Evolutionary conservation across 2,888 invertebrate genomes (phyloP).

Genomic region (Agriopis aurantiaria): DNA sequence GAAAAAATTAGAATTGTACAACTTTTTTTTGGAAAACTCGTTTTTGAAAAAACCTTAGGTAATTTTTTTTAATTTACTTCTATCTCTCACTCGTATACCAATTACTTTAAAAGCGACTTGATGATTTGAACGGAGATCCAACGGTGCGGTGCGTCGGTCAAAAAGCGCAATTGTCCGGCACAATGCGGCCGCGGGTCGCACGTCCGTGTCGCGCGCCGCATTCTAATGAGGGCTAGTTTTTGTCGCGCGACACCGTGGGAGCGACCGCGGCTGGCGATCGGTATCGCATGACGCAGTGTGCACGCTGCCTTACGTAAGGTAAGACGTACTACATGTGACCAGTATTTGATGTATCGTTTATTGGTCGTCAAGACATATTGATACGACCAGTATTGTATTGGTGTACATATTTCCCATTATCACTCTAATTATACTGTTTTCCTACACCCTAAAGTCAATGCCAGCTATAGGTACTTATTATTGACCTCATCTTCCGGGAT

Average conservation of each 20-base stretch:
- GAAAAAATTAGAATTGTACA: too few species aligned
- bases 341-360: too few species aligned
- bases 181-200: conserved; percentile 57
- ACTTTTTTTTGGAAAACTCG: too few species aligned
- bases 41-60: too few species aligned
- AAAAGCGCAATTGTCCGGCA: conserved; percentile 61
- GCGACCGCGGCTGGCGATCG: conserved; percentile 59
- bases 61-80: too few species aligned
- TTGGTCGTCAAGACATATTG: too few species aligned
- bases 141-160: conserved; percentile 50
- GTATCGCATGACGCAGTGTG: conserved; percentile 51
- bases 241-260: conserved; percentile 80
- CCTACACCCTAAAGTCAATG: too few species aligned
- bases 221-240: conserved; percentile 77
- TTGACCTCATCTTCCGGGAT: too few species aligned
- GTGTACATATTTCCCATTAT: too few species aligned
- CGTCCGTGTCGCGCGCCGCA: conserved; percentile 74
- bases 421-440: too few species aligned
- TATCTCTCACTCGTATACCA: neutral
- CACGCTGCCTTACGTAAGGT: conserved; percentile 15
- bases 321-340: neutral
- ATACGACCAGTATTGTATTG: too few species aligned
- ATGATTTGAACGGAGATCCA: conserved; percentile 50
- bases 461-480: too few species aligned
- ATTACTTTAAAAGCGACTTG: neutral